Conservation (phyloP, 2,797 vertebrate species). For the Spheniscus humboldti region DNA sequence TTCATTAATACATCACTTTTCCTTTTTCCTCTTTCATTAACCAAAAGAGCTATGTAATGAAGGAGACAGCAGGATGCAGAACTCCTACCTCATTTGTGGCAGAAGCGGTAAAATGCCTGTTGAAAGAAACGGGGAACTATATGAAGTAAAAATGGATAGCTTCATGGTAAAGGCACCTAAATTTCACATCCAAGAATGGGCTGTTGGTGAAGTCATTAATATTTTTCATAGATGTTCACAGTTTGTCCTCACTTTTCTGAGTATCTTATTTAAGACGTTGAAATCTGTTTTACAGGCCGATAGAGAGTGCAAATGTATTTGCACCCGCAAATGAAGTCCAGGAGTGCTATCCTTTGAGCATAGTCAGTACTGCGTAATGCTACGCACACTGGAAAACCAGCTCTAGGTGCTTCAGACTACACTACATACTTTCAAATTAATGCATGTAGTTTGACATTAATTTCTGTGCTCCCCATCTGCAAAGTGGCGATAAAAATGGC, state of each 20-base stretch:
- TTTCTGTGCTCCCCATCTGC: not conserved
- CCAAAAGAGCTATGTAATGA: not conserved
- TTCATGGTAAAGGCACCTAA: not conserved
- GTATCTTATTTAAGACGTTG: not conserved
- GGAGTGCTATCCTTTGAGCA: not conserved
- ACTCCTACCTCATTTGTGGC: not conserved
- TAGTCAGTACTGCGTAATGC: not conserved
- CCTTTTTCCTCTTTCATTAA: not conserved
- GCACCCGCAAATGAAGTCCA: not conserved
- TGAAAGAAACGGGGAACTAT: not conserved
- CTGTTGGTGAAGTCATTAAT: not conserved
- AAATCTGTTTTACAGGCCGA: not conserved
- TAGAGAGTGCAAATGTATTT: not conserved
- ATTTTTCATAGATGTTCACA: not conserved
- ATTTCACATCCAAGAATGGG: not conserved
- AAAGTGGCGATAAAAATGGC: not conserved
- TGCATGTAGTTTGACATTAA: not conserved
- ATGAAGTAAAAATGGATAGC: not conserved
- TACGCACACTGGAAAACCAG: not conserved
- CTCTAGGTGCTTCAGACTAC: not conserved
- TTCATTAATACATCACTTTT: not conserved
- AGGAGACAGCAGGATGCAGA: not conserved
- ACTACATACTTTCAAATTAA: not conserved
- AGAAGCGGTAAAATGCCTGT: not conserved
- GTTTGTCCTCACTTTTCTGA: not conserved